Base-by-base conservation (phyloP, 1,140 invertebrate genomes). In the Andricus grossulariae region DNA sequence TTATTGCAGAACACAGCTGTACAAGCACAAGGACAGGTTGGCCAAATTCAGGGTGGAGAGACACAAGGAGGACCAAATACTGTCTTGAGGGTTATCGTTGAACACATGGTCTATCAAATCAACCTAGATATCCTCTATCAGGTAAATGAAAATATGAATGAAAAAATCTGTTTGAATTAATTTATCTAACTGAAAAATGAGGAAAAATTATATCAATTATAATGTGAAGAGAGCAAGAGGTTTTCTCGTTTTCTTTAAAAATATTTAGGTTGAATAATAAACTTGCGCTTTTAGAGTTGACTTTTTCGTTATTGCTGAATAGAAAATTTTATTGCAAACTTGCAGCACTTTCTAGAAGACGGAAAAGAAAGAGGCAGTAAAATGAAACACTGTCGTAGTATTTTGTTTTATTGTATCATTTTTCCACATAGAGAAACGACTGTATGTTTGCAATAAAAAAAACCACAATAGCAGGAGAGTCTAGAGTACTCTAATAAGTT, bases 21-120 rank as follows among this genome's bases (percentile, higher is more conserved):
- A 39, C 96, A 98, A 87, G 96, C 96, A 3, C 94, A 95, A 81
- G 94, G 92, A 84, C 85, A 95, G 93, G 89, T 94, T 86, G 90
- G 94, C 88, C 83, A 93, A 71, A 89, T 92, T 92, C 88, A 95
- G 90, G 93, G 95, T 85, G 89, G 91, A 39, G 90, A 96, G 77
- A 96, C 95, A 13, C 96, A 97, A 91, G 97, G 97, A 79, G 97
- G 97, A 75, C 97, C 97, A 60, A 98, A 98, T 90, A 98, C 98
- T 32, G 98, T 99, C 73, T 94, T 99, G 54, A 94, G 99, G 76
- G 98, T 99, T 71, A 99, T 99, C 90, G 95, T 99, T 82, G 98
- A 99, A 91, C 98, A 99, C 92, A 97, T 99, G 95, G 93, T 99
- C 77, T 99, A 99, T 91, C 98, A 98, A 15, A 98, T 99, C 80